Percentiles rank a stretch among this genome's conserved stretches.
Conservation (phyloP, 2,797 vertebrate genomes). For the Melanotaenia pygmaea region DNA sequence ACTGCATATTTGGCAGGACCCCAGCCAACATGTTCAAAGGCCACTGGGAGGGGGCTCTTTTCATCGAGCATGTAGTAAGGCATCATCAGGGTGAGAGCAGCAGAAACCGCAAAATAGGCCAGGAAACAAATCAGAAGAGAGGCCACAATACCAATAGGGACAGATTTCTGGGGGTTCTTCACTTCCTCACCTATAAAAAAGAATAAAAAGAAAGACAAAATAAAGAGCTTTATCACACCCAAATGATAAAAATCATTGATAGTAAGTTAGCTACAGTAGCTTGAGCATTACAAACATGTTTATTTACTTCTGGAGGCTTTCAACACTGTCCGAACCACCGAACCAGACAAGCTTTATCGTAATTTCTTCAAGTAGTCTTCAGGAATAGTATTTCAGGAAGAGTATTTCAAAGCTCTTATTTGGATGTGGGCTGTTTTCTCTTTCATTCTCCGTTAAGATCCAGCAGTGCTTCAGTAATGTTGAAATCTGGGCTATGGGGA, state of each 20-base stretch:
- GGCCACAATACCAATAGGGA: slow-evolving; percentile 86
- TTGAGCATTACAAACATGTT: neutral
- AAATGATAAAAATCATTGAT: neutral
- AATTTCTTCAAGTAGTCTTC: neutral
- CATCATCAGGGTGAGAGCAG: slow-evolving; percentile 91
- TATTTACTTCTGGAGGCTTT: neutral
- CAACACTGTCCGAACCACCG: neutral
- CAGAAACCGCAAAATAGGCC: slow-evolving; percentile 89
- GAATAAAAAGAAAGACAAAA: neutral
- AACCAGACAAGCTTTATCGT: neutral
- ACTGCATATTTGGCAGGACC: slow-evolving; percentile 83
- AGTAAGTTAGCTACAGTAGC: neutral
- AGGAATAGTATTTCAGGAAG: neutral
- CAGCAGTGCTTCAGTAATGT: neutral
- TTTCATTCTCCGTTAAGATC: neutral
- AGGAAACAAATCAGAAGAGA: slow-evolving; percentile 91
- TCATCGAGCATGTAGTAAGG: slow-evolving; percentile 87
- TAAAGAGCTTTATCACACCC: neutral
- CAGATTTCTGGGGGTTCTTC: slow-evolving; percentile 87
- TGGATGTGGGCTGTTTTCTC: neutral
- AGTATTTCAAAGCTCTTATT: neutral
- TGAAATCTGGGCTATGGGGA: neutral
- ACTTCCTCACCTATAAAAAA: slow-evolving; percentile 87
- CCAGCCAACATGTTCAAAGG: slow-evolving; percentile 88
- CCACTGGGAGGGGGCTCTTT: slow-evolving; percentile 85